Percentiles rank a stretch among this genome's conserved stretches.
Evolutionary conservation across 2,888 invertebrate species (phyloP).

Genomic region (Tenthredo mesomela): DNA sequence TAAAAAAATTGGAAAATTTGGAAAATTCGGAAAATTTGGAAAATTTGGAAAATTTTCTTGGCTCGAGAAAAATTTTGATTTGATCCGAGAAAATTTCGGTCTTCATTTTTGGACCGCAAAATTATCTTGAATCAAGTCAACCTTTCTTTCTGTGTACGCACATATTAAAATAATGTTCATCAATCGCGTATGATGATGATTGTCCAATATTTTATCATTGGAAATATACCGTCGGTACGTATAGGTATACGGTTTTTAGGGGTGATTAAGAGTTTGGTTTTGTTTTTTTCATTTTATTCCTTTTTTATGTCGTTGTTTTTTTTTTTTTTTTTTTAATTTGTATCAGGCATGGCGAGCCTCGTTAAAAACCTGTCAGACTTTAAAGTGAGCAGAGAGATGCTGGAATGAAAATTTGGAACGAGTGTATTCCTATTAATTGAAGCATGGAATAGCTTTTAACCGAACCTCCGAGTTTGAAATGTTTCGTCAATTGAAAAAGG

Average conservation of each 20-base stretch:
- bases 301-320: too few species aligned
- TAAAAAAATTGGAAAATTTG: too few species aligned
- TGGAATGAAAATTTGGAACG: conserved; percentile 13
- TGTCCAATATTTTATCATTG: not conserved
- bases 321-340: not conserved
- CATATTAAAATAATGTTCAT: not conserved
- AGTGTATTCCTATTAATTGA: conserved; percentile 34
- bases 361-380: conserved; percentile 33
- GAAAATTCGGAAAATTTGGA: too few species aligned
- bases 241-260: not conserved
- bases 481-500: conserved; percentile 39
- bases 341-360: not conserved
- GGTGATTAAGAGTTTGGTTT: not conserved
- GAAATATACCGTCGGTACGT: not conserved
- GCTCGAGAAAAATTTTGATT: too few species aligned
- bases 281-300: too few species aligned
- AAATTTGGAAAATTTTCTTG: too few species aligned
- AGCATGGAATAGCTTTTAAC: conserved; percentile 50
- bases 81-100: too few species aligned
- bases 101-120: too few species aligned
- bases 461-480: conserved; percentile 13
- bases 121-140: too few species aligned
- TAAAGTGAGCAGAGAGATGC: not conserved
- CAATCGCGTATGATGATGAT: not conserved
- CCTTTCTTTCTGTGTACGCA: too few species aligned